Conservation (phyloP, 2,797 vertebrate genomes). For the Enteromius thamalakanensis region DNA sequence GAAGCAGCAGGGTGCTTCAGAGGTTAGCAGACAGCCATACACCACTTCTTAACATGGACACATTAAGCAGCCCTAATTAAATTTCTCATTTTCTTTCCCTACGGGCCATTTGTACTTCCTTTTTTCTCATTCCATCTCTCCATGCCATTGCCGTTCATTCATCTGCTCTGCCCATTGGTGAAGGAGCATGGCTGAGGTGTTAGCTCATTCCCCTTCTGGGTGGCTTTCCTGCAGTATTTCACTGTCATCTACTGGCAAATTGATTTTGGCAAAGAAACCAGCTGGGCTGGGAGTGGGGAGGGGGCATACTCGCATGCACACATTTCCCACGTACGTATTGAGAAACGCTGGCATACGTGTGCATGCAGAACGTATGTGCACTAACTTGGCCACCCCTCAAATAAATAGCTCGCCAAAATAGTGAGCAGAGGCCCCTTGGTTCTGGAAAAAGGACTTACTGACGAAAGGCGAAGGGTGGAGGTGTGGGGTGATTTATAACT, state of each 20-base stretch:
- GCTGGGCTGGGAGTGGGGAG: constrained; percentile 46
- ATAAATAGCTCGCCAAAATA: constrained; percentile 73
- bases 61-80: constrained; percentile 46
- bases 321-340: constrained; percentile 71
- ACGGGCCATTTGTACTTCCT: constrained; percentile 61
- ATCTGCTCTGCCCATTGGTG: constrained; percentile 46
- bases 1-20: constrained; percentile 56
- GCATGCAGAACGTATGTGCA: constrained; percentile 16
- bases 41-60: constrained; percentile 16
- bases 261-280: constrained; percentile 58
- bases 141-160: constrained; percentile 47
- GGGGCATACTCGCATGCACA: constrained; percentile 69
- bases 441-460: constrained; percentile 59
- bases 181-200: constrained; percentile 76
- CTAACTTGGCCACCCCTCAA: constrained; percentile 45
- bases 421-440: constrained; percentile 58
- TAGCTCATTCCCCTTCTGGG: constrained; percentile 82
- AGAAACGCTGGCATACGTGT: constrained; percentile 67
- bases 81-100: constrained; percentile 52
- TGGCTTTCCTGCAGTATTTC: constrained; percentile 84
- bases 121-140: constrained; percentile 62
- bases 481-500: constrained; percentile 77
- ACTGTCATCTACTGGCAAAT: constrained; percentile 80
- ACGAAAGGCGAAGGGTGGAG: constrained; percentile 62
- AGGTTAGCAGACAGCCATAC: constrained; percentile 47